Evolutionary conservation across 2,113 vertebrate species (phyloP).

Genomic region (Chloropsis hardwickii): DNA sequence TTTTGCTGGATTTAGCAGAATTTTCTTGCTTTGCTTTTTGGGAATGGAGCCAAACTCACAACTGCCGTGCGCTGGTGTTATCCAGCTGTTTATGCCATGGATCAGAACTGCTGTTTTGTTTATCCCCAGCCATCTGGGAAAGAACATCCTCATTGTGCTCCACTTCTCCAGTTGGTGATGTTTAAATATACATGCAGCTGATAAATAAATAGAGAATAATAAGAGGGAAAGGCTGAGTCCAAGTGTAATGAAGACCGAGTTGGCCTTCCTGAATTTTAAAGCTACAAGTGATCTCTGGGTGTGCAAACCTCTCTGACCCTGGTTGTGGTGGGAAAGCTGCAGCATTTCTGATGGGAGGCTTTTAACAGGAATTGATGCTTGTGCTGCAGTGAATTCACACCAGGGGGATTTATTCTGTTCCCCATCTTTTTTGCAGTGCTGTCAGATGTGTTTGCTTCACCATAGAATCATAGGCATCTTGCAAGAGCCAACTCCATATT

Average conservation of each 20-base stretch:
- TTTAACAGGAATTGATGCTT: background rate
- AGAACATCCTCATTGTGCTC: background rate
- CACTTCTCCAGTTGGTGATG: background rate
- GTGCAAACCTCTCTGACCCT: background rate
- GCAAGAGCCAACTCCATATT: background rate
- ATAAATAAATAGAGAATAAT: background rate
- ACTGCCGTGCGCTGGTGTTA: background rate
- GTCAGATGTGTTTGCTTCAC: background rate
- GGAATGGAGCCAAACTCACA: background rate
- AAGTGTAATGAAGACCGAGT: background rate
- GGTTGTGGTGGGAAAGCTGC: background rate
- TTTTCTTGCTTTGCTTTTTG: background rate
- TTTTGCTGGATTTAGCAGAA: conserved; percentile 1
- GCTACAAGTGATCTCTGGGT: background rate
- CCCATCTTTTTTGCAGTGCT: background rate
- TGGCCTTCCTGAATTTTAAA: background rate
- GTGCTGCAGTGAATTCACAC: background rate
- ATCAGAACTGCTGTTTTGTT: conserved; percentile 13
- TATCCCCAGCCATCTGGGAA: background rate
- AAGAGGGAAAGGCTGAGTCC: background rate
- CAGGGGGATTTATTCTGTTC: background rate
- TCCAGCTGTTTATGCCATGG: background rate
- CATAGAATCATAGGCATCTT: background rate
- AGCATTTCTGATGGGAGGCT: background rate
- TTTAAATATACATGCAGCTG: background rate